Conservation (phyloP, 2,888 invertebrate genomes). For the Epinotia bilunana region DNA sequence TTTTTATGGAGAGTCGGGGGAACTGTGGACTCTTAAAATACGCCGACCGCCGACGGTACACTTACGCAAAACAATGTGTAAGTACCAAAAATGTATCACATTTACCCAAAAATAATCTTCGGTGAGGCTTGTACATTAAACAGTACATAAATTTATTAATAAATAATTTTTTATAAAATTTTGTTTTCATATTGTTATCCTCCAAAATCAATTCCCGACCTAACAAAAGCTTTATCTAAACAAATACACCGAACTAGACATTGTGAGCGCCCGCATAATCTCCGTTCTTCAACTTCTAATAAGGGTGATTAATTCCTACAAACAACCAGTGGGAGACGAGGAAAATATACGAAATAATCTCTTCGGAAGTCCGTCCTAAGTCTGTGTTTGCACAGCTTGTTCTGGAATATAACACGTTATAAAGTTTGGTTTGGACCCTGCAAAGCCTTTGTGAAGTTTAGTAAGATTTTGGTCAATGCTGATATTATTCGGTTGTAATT, state of each 20-base stretch:
- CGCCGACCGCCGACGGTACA: too few relatives aligned
- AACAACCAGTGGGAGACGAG: conserved; percentile 17
- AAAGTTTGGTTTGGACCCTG: conserved; percentile 16
- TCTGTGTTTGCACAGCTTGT: conserved; percentile 32
- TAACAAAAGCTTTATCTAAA: neutral
- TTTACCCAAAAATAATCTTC: too few relatives aligned
- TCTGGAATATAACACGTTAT: conserved; percentile 31
- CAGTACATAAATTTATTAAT: too few relatives aligned
- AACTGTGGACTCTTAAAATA: too few relatives aligned
- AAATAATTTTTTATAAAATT: neutral
- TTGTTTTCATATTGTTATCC: neutral
- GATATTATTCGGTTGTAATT: too few relatives aligned
- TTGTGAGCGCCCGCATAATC: conserved; percentile 20
- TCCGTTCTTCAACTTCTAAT: conserved; percentile 34
- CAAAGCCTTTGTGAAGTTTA: conserved; percentile 20
- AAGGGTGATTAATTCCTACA: conserved; percentile 35
- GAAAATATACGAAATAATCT: conserved; percentile 38
- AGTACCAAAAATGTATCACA: too few relatives aligned
- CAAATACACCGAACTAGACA: neutral
- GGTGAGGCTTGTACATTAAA: too few relatives aligned
- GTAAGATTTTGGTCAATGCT: conserved; percentile 20
- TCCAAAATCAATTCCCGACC: neutral
- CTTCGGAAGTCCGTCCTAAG: conserved; percentile 41
- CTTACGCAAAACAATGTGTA: too few relatives aligned
- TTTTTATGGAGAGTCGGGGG: too few relatives aligned